Evolutionary conservation across 2,113 vertebrate genomes (phyloP), one percentile per base, ranked within the genome.

Genomic region (Cyrtonyx montezumae): DNA sequence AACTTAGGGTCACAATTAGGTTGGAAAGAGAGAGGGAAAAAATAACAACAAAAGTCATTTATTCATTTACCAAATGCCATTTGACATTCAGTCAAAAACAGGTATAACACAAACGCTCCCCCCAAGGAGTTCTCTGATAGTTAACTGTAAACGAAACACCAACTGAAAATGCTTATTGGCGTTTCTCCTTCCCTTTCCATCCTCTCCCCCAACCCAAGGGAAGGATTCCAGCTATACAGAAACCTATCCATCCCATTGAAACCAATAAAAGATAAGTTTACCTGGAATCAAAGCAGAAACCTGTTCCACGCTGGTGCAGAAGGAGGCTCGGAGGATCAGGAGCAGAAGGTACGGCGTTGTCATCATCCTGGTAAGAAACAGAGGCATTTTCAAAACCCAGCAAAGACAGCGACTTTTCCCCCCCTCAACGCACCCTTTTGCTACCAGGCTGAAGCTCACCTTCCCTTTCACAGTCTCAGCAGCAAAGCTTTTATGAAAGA

Each of bases 251-350:
- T 56, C 80, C 56, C 93, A 66, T 17, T 28, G n/a, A 43, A 77
- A 84, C 26, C 56, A 40, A 43, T 59, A 56, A 58, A 93, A 59
- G 67, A 8, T 16, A 67, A 32, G 46, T 37, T 97, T 98, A 99
- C 99, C 99, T 99, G 97, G 99, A 97, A 95, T 99, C 99, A 97
- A 99, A 99, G 98, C 99, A 99, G 97, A 99, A 99, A 56, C 98
- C 98, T 51, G 98, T 96, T 88, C 98, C 98, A 83, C 97, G 98
- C 17, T 99, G 98, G 26, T 95, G 99, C 95, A 98, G 96, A 88
- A 98, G 98, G 32, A 98, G 97, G 90, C 96, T 98, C 36, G 97
- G 97, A 70, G 97, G 97, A 76, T 98, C 98, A 56, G 97, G 96
- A 82, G 97, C 87, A 37, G 97, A 96, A 88, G 97, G 97, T 66